Evolutionary conservation across 2,797 vertebrate genomes (phyloP), one percentile per base, ranked within the genome.

Genomic region (Sciaenops ocellatus): DNA sequence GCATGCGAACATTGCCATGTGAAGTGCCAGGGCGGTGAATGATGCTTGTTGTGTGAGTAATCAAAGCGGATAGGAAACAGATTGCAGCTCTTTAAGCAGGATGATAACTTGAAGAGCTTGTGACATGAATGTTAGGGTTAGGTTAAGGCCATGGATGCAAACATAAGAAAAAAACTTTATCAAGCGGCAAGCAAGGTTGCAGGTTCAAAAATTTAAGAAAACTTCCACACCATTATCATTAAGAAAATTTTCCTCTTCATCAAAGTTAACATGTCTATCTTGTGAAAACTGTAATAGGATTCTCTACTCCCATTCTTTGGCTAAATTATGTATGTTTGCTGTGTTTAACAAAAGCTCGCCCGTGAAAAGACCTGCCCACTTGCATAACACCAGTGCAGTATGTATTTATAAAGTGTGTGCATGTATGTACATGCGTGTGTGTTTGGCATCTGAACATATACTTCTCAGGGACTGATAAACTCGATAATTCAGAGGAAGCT

Each of bases 81-180:
- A 60, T 61, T 72, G 55, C 8, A 55, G 60, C 66, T 82, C 52
- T 84, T 75, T 41, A 73, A 78, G 79, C 55, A 48, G 26, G 13
- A 74, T 44, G 24, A 68, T 28, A 51, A 46, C 42, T 70, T 26
- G 52, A 54, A 61, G 34, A 57, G 52, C 22, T 44, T 57, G 41
- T 46, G 69, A 50, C 22, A 55, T 55, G 17, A 68, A 69, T 69
- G 24, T 69, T 70, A 18, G 51, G 55, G 26, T 34, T 69, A 48
- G 66, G 30, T 52, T 28, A 48, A 69, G 34, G 54, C 42, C n/a
- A 42, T 9, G 28, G 20, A 8, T 46, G n/a, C 2, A 13, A 12
- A 50, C 44, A 46, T 15, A 5, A 46, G n/a, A 15, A 22, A 46
- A 41, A 48, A 44, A 34, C 8, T 44, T 48, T 5, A 41, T 64